These are phyloP conservation scores for Calameuta filiformis DNA, from an alignment of 2,888 invertebrate genomes.

Conservation along the genomic window DNA sequence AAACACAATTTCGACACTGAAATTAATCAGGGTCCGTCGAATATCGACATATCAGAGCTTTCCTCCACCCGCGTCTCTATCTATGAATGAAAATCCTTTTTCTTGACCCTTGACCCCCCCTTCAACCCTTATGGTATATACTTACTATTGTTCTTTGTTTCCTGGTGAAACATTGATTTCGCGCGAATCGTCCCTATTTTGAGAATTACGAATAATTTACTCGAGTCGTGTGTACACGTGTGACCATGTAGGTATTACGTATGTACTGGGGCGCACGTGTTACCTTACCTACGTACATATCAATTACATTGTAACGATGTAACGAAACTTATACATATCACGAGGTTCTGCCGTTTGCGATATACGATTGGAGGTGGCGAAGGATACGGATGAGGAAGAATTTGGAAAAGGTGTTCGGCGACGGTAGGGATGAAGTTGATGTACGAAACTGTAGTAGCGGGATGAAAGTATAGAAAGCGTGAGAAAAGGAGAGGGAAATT, in stretches of 20 bases:
- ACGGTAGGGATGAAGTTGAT: slow-evolving; percentile 11
- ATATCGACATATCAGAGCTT: not conserved
- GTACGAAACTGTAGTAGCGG: not conserved
- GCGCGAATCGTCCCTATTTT: not conserved
- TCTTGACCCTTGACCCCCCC: too few species aligned
- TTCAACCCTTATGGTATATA: not conserved
- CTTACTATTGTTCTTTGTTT: not conserved
- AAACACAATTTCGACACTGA: not conserved
- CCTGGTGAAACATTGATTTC: not conserved
- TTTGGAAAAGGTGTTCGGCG: slow-evolving; percentile 2
- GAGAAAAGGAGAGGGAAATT: slow-evolving; percentile 10
- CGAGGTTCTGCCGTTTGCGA: slow-evolving; percentile 45
- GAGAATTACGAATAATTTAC: not conserved
- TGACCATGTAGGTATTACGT: not conserved
- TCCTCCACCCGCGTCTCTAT: not conserved
- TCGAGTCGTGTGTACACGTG: not conserved
- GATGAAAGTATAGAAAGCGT: not conserved
- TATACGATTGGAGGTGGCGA: slow-evolving; percentile 26
- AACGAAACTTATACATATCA: slow-evolving; percentile 59
- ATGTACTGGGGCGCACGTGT: slow-evolving; percentile 9
- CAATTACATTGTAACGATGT: slow-evolving; percentile 50
- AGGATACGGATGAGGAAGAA: slow-evolving; percentile 1
- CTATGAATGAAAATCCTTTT: too few species aligned
- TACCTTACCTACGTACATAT: slow-evolving; percentile 45
- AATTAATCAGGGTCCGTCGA: not conserved